Base-by-base conservation (phyloP, 2,797 vertebrate genomes). In the Pseudochirops corinnae region DNA sequence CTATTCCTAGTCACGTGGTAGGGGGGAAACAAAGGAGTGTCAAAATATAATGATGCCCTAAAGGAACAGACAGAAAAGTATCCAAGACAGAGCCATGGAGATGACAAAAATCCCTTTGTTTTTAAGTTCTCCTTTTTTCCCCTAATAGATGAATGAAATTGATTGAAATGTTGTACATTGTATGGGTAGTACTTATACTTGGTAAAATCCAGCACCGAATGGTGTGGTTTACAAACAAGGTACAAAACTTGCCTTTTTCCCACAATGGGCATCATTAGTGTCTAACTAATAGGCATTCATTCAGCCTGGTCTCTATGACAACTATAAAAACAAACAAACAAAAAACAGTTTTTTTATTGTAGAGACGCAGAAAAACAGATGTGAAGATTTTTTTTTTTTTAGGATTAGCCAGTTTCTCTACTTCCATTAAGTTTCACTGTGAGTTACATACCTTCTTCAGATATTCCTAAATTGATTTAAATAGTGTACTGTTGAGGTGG, bases 401-500 rank as follows among this genome's bases (percentile, higher is more conserved):
- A 96, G 92, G 95, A 96, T 94, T 95, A 95, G 96, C 90, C 74
- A 94, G 91, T 82, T 97, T 97, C 93, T 93, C 82, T 57, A 46
- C 90, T 94, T 93, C 90, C 95, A 95, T 74, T 95, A 96, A 95
- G 95, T 98, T 97, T 98, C 97, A 98, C 98, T 98, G 98, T 26
- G 90, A 94, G 96, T 67, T 97, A 97, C 56, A 95, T 14, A 96
- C 4, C 0, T 97, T 97, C 97, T 67, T 90, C 97, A 97, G 97
- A 96, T 94, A 97, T 90, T 96, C 97, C 95, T 56, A 94, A 90
- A 97, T 97, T 97, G 93, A 96, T 97, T 98, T 97, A 97, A 97
- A 97, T 96, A 94, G 55, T 93, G 39, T 96, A 29, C 94, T 95
- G 91, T 56, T 62, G 90, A 93, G 95, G 39, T 1, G 0, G 87